Evolutionary conservation across 2,113 vertebrate genomes (phyloP).

Genomic region (Tonatia bakeri): DNA sequence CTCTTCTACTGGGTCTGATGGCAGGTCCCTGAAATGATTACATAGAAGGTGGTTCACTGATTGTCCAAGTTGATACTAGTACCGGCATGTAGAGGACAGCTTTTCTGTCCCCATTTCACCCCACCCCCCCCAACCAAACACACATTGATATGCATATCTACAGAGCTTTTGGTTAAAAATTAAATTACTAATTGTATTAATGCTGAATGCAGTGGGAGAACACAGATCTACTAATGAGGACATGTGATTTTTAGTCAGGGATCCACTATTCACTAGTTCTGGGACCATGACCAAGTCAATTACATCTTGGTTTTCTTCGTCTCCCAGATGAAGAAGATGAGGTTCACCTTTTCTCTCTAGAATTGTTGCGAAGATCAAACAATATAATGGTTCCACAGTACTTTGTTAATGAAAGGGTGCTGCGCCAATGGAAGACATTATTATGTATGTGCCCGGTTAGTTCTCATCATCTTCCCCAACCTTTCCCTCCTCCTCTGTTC

Average conservation of each 20-base stretch:
- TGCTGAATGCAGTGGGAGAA: background rate
- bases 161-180: background rate
- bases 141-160: background rate
- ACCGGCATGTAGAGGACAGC: background rate
- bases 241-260: background rate
- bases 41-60: background rate
- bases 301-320: background rate
- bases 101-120: background rate
- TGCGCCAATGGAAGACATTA: background rate
- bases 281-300: background rate
- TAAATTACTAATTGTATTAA: background rate
- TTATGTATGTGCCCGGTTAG: background rate
- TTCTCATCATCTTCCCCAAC: background rate
- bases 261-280: background rate
- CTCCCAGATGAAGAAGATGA: background rate
- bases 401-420: background rate
- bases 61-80: background rate
- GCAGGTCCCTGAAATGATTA: background rate
- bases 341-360: background rate
- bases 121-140: too few relatives aligned
- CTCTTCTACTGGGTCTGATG: background rate
- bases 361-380: background rate
- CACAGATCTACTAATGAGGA: background rate
- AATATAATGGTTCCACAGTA: background rate
- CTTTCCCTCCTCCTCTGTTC: background rate